Percentiles rank a stretch among this genome's conserved stretches.
Evolutionary conservation across 2,888 invertebrate genomes (phyloP).

Genomic region (Pristionchus japonicus): DNA sequence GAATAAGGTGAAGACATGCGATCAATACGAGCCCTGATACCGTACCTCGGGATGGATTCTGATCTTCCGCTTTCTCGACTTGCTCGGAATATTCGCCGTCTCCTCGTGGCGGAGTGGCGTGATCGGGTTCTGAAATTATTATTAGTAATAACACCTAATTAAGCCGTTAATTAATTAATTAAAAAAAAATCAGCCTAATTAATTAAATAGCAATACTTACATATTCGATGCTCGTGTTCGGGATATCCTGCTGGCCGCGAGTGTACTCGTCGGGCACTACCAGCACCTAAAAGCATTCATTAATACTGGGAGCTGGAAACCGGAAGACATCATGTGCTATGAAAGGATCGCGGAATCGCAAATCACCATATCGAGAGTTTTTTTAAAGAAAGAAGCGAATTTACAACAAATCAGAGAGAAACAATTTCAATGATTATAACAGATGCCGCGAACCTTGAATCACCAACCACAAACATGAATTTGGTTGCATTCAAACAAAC

Average conservation of each 20-base stretch:
- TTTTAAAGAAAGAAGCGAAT: too few species aligned
- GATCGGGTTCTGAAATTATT: constrained; percentile 53
- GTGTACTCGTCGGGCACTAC: constrained; percentile 57
- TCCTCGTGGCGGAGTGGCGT: constrained; percentile 55
- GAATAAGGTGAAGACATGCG: too few species aligned
- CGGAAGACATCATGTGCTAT: too few species aligned
- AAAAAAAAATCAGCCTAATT: too few species aligned
- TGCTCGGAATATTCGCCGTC: constrained; percentile 22
- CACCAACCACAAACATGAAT: background rate
- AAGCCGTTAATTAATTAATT: background rate
- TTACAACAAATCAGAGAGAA: too few species aligned
- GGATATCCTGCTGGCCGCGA: constrained; percentile 46
- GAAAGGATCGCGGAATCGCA: background rate
- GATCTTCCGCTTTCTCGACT: constrained; percentile 47
- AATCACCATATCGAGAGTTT: background rate
- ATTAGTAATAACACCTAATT: background rate
- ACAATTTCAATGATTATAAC: too few species aligned
- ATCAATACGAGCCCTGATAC: background rate
- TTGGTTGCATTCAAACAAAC: background rate
- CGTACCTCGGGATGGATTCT: constrained; percentile 52
- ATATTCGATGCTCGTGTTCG: constrained; percentile 54
- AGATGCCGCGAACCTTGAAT: too few species aligned
- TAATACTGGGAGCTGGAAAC: too few species aligned
- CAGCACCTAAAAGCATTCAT: constrained; percentile 47
- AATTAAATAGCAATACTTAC: constrained; percentile 47